Percentiles rank a stretch among this genome's conserved stretches.
Conservation (phyloP, 1,140 invertebrate genomes). For the Chymomyza costata region DNA sequence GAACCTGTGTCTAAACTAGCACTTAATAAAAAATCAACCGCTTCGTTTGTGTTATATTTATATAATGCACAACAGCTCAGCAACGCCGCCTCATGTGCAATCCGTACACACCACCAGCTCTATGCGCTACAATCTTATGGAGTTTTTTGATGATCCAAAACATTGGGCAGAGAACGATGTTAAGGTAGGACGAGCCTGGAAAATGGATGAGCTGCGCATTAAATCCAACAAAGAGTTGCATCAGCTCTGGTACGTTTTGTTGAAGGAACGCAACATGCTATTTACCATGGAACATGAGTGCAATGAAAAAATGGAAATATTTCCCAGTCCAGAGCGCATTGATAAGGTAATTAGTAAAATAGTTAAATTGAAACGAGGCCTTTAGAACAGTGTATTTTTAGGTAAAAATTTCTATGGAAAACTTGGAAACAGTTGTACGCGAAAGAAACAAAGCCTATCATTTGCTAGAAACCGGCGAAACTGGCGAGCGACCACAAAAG, state of each 20-base stretch:
- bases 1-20: not conserved
- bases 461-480: slow-evolving; percentile 91
- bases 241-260: slow-evolving; percentile 96
- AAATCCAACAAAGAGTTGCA: slow-evolving; percentile 98
- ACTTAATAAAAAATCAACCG: too few relatives aligned
- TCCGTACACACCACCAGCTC: slow-evolving; percentile 37
- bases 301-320: slow-evolving; percentile 81
- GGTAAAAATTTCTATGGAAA: slow-evolving; percentile 93
- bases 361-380: not conserved
- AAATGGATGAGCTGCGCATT: slow-evolving; percentile 90
- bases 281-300: slow-evolving; percentile 95
- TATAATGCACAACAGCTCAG: slow-evolving; percentile 40
- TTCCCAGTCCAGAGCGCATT: slow-evolving; percentile 95
- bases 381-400: not conserved
- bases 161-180: slow-evolving; percentile 90
- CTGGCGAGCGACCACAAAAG: slow-evolving; percentile 83
- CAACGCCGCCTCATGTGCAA: slow-evolving; percentile 10
- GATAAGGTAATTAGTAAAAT: slow-evolving; percentile 88
- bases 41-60: slow-evolving; percentile 33
- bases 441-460: slow-evolving; percentile 96
- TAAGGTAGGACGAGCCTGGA: slow-evolving; percentile 92
- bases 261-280: slow-evolving; percentile 98
- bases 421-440: slow-evolving; percentile 92
- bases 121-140: slow-evolving; percentile 80
- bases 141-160: slow-evolving; percentile 94